Conservation (phyloP, 2,888 invertebrate species). For the Amblyjoppa proteus region DNA sequence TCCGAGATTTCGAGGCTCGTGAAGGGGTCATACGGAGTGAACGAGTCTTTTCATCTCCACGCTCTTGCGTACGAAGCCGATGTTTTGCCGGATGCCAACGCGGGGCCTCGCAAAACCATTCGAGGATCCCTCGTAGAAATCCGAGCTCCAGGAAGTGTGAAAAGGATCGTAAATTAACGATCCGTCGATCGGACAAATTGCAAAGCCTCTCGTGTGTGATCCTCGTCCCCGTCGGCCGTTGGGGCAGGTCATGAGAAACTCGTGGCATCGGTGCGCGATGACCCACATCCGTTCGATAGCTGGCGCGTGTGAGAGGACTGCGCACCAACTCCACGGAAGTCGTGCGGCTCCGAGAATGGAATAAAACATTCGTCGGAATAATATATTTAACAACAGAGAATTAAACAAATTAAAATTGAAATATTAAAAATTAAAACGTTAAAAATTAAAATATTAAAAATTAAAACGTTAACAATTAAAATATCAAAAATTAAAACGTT, state of each 20-base stretch:
- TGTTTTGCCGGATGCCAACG: background rate
- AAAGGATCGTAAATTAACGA: constrained; percentile 61
- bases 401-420: background rate
- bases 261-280: constrained; percentile 75
- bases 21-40: background rate
- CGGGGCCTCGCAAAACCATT: background rate
- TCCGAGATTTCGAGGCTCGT: background rate
- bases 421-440: background rate
- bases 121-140: background rate
- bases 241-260: constrained; percentile 80
- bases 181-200: constrained; percentile 21
- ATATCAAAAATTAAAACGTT: background rate
- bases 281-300: constrained; percentile 73
- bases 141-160: constrained; percentile 14
- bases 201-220: constrained; percentile 22
- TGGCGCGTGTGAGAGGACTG: constrained; percentile 59
- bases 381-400: background rate
- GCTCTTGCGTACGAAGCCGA: background rate
- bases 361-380: background rate
- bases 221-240: constrained; percentile 65
- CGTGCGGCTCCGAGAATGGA: constrained; percentile 39
- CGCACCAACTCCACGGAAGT: constrained; percentile 54
- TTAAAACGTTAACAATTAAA: no score
- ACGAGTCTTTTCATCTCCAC: background rate
- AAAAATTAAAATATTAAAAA: no score